Percentiles rank a stretch among this genome's conserved stretches.
Evolutionary conservation across 2,797 vertebrate genomes (phyloP).

Genomic region (Melanotaenia boesemani): DNA sequence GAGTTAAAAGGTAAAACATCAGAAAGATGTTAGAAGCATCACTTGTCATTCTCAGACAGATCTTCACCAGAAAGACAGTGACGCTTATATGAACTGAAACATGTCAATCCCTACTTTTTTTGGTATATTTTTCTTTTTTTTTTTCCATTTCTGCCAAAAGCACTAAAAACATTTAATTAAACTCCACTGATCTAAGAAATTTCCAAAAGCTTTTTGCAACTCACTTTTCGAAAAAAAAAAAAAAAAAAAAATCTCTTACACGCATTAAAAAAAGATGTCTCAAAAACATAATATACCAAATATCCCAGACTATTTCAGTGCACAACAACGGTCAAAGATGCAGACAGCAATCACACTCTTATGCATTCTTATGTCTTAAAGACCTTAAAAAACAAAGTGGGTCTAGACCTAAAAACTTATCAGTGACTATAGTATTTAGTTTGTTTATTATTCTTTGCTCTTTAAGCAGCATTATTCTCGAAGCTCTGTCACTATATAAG

Average conservation of each 20-base stretch:
- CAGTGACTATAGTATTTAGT: constrained; percentile 11
- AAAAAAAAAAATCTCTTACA: too few relatives aligned
- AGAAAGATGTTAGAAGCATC: constrained; percentile 34
- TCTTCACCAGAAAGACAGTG: constrained; percentile 29
- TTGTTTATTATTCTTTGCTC: constrained; percentile 12
- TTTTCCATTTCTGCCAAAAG: constrained; percentile 24
- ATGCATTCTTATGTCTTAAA: too few relatives aligned
- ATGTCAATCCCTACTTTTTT: constrained; percentile 27
- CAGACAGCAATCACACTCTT: constrained; percentile 33
- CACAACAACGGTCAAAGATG: constrained; percentile 28
- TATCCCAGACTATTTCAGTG: neutral
- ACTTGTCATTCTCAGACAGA: constrained; percentile 21
- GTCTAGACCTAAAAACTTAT: constrained; percentile 41
- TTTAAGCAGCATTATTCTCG: constrained; percentile 17
- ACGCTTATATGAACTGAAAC: constrained; percentile 41
- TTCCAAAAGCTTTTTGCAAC: constrained; percentile 15
- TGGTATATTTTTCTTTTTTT: constrained; percentile 15
- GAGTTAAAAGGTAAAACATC: constrained; percentile 26
- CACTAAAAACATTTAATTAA: constrained; percentile 19
- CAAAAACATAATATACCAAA: neutral
- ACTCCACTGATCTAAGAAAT: constrained; percentile 10
- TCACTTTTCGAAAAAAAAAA: too few relatives aligned
- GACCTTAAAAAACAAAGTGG: constrained; percentile 36
- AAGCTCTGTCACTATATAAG: constrained; percentile 11
- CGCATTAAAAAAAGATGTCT: too few relatives aligned